Evolutionary conservation across 2,113 vertebrate genomes (phyloP).

Genomic region (Trichechus manatus): DNA sequence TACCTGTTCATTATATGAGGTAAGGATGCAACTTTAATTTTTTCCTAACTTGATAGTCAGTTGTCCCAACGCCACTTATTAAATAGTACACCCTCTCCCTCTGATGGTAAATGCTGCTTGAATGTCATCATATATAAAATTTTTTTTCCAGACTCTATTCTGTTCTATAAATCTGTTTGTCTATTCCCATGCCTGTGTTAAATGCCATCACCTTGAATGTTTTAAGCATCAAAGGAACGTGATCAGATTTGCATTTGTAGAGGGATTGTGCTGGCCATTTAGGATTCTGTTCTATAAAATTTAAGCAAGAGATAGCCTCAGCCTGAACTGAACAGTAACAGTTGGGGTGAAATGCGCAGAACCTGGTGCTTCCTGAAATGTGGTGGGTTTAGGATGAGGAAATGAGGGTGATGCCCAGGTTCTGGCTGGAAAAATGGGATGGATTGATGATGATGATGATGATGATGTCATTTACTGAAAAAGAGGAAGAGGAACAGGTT

Average conservation of each 20-base stretch:
- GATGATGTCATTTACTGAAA: neutral
- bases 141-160: neutral
- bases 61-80: slow-evolving; percentile 12
- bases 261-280: neutral
- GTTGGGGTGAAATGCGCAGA: neutral
- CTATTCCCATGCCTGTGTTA: neutral
- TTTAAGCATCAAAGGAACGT: neutral
- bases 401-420: neutral
- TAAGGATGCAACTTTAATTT: slow-evolving; percentile 37
- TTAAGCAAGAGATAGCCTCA: neutral
- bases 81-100: neutral
- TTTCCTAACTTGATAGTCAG: neutral
- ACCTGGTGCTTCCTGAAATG: neutral
- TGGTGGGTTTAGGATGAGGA: neutral
- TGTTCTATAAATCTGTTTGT: neutral
- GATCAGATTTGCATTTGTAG: neutral
- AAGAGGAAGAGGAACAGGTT: neutral
- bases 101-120: slow-evolving; percentile 29
- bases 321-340: neutral
- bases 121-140: slow-evolving; percentile 1
- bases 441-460: neutral
- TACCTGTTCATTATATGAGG: slow-evolving; percentile 3
- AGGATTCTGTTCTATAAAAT: slow-evolving; percentile 37
- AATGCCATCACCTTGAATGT: neutral
- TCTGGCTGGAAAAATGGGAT: neutral